phyloP scores from a whole-genome alignment of 1,140 invertebrate species.

The Ostrea edulis region DNA sequence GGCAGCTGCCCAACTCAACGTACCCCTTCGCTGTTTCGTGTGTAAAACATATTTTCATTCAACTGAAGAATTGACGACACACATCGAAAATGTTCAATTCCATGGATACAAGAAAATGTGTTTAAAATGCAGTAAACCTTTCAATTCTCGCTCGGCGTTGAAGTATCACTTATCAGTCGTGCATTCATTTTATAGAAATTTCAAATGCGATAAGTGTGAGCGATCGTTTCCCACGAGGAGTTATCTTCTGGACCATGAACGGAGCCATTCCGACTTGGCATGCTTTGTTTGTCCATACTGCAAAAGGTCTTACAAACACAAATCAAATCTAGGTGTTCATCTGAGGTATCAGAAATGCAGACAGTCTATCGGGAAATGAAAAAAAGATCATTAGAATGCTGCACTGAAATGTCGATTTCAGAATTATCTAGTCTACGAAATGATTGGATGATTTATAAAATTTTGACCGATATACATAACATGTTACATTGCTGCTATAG shows the following conservation, averaged over 20 bases:
- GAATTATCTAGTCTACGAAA: too few species aligned
- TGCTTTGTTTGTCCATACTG: neutral
- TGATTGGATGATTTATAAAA: too few species aligned
- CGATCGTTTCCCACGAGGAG: slow-evolving; percentile 4
- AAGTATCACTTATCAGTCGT: neutral
- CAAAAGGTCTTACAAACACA: slow-evolving; percentile 26
- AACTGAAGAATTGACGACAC: neutral
- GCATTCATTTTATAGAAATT: neutral
- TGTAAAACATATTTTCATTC: slow-evolving; percentile 18
- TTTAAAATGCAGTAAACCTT: slow-evolving; percentile 7
- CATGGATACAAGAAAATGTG: slow-evolving; percentile 30
- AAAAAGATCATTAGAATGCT: neutral
- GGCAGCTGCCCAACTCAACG: neutral
- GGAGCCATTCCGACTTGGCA: neutral
- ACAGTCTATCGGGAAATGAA: neutral
- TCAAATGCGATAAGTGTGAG: slow-evolving; percentile 16
- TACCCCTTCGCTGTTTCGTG: neutral
- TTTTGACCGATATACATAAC: too few species aligned
- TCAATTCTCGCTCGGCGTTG: slow-evolving; percentile 20
- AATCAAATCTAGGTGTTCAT: neutral
- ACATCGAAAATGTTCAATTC: neutral
- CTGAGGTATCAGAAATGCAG: neutral
- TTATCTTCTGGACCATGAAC: neutral
- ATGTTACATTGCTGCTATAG: too few species aligned
- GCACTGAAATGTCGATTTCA: too few species aligned